Evolutionary conservation across 2,797 vertebrate genomes (phyloP).

Genomic region (Nyctibius grandis): DNA sequence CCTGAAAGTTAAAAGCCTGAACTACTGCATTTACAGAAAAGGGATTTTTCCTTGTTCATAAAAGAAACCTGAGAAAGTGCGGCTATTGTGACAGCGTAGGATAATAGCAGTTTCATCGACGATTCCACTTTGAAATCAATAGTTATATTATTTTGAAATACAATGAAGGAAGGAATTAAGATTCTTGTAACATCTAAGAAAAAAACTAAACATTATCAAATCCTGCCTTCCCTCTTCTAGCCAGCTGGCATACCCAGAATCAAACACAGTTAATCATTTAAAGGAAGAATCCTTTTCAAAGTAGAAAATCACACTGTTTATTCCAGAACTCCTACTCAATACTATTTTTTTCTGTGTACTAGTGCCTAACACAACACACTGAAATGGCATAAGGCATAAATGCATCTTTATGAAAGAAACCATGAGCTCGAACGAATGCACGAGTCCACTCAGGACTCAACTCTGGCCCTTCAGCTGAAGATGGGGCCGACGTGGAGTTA

Average conservation of each 20-base stretch:
- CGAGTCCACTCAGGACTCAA: conserved; percentile 37
- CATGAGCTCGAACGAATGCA: conserved; percentile 17
- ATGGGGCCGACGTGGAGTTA: not conserved
- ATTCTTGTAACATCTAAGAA: conserved; percentile 54
- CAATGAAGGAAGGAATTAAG: conserved; percentile 56
- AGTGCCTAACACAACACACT: conserved; percentile 68
- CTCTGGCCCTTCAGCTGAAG: not conserved
- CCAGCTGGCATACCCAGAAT: conserved; percentile 63
- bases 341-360: conserved; percentile 60
- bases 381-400: conserved; percentile 65
- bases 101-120: conserved; percentile 41
- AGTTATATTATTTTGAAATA: conserved; percentile 55
- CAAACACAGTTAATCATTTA: conserved; percentile 69
- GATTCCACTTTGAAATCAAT: conserved; percentile 58
- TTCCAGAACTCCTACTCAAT: conserved; percentile 65
- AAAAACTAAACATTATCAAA: conserved; percentile 57
- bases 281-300: conserved; percentile 72
- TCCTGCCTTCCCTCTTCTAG: conserved; percentile 55
- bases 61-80: conserved; percentile 47
- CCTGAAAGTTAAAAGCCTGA: conserved; percentile 55
- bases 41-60: conserved; percentile 44
- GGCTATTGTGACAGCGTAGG: conserved; percentile 48
- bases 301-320: conserved; percentile 71
- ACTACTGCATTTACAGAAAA: conserved; percentile 10
- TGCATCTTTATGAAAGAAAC: conserved; percentile 62